phyloP scores from a whole-genome alignment of 2,113 vertebrate species.

The Ondatra zibethicus region DNA sequence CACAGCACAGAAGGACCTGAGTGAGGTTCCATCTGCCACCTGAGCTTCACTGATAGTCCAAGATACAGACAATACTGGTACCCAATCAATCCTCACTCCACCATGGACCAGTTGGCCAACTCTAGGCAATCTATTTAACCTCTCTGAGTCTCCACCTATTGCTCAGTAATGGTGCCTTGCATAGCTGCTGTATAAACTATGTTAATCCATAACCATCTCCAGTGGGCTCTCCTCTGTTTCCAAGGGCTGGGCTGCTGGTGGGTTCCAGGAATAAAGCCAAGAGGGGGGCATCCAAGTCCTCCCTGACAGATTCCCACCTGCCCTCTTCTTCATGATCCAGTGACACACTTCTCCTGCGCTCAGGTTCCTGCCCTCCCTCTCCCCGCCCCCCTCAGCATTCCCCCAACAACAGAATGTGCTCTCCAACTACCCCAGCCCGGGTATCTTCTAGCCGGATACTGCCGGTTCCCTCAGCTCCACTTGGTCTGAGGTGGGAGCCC shows the following conservation, averaged over 20 bases:
- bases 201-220: not conserved
- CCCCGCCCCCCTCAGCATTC: not conserved
- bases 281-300: not conserved
- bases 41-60: not conserved
- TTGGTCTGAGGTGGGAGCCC: not conserved
- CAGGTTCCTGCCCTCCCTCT: not conserved
- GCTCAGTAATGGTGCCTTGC: not conserved
- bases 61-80: not conserved
- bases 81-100: constrained; percentile 44
- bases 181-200: not conserved
- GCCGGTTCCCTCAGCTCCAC: not conserved
- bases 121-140: not conserved
- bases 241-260: not conserved
- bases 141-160: not conserved
- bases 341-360: not conserved
- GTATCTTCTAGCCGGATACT: not conserved
- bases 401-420: not conserved
- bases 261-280: not conserved
- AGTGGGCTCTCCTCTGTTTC: not conserved
- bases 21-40: not conserved
- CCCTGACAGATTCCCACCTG: not conserved
- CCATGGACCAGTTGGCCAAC: not conserved
- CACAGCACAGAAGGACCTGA: not conserved
- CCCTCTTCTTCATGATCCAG: not conserved
- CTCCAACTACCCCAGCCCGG: not conserved